Evolutionary conservation across 2,797 vertebrate species (phyloP), one percentile per base, ranked within the genome.

Genomic region (Argentina silus): DNA sequence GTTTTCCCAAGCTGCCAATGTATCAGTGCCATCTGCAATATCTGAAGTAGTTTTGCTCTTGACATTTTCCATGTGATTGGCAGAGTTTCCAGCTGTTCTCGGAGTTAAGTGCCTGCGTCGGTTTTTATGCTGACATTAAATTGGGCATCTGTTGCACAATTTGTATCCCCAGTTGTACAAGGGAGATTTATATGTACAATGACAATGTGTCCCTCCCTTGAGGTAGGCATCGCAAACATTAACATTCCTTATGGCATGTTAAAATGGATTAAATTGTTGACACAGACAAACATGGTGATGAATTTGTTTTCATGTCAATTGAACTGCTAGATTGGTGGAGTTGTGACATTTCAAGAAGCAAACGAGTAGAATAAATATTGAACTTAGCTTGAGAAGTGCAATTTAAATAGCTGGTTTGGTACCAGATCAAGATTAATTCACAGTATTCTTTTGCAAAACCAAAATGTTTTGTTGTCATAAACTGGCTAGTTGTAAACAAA

Each of bases 71-170:
- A 51, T 50, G 70, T 84, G 88, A 89, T 78, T 81, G 82, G 77
- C 80, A 84, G 79, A 7, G 9, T 78, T 79, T 86, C 75, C 88
- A 84, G 86, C 83, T 85, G 87, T 76, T 83, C 73, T 65, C 71
- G 70, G 71, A 78, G 67, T 79, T 55, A 11, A 42, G 64, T 78
- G 73, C n/a, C 70, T 43, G 76, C 36, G 36, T 60, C 72, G 15
- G 17, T 43, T 68, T 57, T 69, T 47, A 65, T 79, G 78, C 77
- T 78, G 76, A 86, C 76, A 71, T 81, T 70, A 80, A 81, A 71
- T 78, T 73, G 60, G 73, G 78, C 85, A 86, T 81, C 77, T 89
- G 85, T 78, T 83, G 77, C 78, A 51, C 23, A 55, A 47, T 65
- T 70, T 73, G 12, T 9, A 76, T 7, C 15, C 50, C 15, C 10